Conservation (phyloP, 1,140 invertebrate species). For the Battus philenor region DNA sequence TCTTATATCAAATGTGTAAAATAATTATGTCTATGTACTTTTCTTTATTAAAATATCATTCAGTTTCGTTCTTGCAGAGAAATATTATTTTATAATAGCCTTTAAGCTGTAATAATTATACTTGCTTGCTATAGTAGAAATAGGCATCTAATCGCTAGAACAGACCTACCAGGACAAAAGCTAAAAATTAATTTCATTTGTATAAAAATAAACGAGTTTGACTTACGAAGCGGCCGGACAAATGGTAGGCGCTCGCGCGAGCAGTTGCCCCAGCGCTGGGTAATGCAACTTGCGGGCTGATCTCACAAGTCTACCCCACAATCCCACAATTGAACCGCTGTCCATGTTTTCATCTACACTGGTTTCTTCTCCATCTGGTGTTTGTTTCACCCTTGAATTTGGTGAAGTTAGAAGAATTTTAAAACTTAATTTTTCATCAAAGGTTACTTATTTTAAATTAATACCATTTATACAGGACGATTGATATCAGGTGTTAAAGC, state of each 20-base stretch:
- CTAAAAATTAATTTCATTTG: no score
- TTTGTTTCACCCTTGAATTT: constrained; percentile 44
- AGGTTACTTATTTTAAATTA: background rate
- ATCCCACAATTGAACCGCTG: constrained; percentile 55
- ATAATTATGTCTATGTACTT: no score
- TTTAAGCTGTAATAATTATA: no score
- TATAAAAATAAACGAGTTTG: background rate
- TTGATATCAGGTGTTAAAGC: background rate
- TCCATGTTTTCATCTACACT: constrained; percentile 60
- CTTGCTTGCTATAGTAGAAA: no score
- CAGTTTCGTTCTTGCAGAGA: no score
- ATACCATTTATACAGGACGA: background rate
- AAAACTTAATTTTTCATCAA: constrained; percentile 5
- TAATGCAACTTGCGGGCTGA: constrained; percentile 54
- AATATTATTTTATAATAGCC: no score
- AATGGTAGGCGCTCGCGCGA: constrained; percentile 61
- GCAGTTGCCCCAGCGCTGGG: constrained; percentile 53
- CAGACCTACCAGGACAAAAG: no score
- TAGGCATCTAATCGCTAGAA: no score
- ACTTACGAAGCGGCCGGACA: constrained; percentile 82
- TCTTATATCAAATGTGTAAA: no score
- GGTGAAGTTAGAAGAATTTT: no score
- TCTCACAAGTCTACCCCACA: constrained; percentile 64
- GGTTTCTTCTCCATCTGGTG: constrained; percentile 28
- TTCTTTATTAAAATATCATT: no score